Evolutionary conservation across 2,797 vertebrate genomes (phyloP).

Genomic region (Synaphobranchus kaupii): DNA sequence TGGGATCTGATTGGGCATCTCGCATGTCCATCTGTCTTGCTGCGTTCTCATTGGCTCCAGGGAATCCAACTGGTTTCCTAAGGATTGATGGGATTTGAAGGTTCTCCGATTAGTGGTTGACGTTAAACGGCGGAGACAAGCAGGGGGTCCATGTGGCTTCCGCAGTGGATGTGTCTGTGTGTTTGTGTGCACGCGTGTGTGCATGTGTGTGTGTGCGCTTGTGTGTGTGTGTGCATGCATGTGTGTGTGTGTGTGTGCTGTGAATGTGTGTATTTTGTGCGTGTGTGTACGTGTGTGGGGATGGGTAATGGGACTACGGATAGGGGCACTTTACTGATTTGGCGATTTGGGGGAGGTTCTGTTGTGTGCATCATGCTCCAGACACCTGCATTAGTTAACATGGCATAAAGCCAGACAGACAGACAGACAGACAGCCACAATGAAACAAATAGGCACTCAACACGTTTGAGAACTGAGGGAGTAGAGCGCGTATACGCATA

Average conservation of each 20-base stretch:
- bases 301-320: constrained; percentile 38
- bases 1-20: constrained; percentile 84
- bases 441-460: not conserved
- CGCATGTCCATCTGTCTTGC: constrained; percentile 82
- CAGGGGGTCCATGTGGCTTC: not conserved
- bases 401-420: constrained; percentile 24
- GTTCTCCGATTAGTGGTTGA: constrained; percentile 72
- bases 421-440: not conserved
- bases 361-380: constrained; percentile 59
- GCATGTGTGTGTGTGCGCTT: constrained; percentile 23
- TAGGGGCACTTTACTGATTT: constrained; percentile 51
- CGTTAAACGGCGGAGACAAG: not conserved
- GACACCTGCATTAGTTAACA: constrained; percentile 43
- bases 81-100: constrained; percentile 76
- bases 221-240: not conserved
- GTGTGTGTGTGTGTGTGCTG: not conserved
- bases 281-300: constrained; percentile 51
- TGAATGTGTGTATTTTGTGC: not conserved
- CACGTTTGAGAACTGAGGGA: not conserved
- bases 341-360: constrained; percentile 43
- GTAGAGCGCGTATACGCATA: not conserved
- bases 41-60: constrained; percentile 81
- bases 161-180: not conserved
- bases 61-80: constrained; percentile 82
- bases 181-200: too few species aligned